These are phyloP conservation scores for Turritopsis rubra DNA, from an alignment of 30 jellyfish, hydroid and myxozoan species.

Conservation along the genomic window DNA sequence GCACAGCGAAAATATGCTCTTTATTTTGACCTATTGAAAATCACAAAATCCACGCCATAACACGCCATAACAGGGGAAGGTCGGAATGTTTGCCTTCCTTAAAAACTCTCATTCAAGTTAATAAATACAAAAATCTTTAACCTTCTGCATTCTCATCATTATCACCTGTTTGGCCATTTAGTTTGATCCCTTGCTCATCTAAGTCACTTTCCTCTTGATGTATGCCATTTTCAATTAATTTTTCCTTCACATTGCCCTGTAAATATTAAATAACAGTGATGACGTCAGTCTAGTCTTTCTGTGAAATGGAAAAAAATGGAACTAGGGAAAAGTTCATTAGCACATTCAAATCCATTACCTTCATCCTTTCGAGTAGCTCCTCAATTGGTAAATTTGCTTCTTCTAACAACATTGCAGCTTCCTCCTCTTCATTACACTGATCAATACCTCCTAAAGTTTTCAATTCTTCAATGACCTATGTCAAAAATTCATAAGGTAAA, in stretches of 20 bases:
- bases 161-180: neutral
- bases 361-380: constrained; percentile 48
- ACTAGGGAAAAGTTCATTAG: neutral
- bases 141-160: constrained; percentile 25
- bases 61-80: too few relatives aligned
- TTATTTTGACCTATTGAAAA: too few relatives aligned
- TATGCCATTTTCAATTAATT: constrained; percentile 19
- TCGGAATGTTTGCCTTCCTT: too few relatives aligned
- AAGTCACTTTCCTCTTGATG: neutral
- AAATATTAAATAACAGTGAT: neutral
- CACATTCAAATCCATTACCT: constrained; percentile 4
- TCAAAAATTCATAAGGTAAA: too few relatives aligned
- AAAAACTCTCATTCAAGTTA: too few relatives aligned
- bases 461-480: constrained; percentile 52
- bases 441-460: constrained; percentile 53
- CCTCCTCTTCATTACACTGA: constrained; percentile 54
- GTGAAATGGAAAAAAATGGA: neutral
- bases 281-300: too few relatives aligned
- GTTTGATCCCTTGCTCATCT: neutral
- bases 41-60: too few relatives aligned
- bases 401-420: constrained; percentile 63
- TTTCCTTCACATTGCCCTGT: constrained; percentile 7
- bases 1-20: too few relatives aligned
- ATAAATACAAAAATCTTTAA: too few relatives aligned
- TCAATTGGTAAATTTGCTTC: constrained; percentile 88